phyloP scores from a whole-genome alignment of 2,797 vertebrate species.

The Xerus rutilus region DNA sequence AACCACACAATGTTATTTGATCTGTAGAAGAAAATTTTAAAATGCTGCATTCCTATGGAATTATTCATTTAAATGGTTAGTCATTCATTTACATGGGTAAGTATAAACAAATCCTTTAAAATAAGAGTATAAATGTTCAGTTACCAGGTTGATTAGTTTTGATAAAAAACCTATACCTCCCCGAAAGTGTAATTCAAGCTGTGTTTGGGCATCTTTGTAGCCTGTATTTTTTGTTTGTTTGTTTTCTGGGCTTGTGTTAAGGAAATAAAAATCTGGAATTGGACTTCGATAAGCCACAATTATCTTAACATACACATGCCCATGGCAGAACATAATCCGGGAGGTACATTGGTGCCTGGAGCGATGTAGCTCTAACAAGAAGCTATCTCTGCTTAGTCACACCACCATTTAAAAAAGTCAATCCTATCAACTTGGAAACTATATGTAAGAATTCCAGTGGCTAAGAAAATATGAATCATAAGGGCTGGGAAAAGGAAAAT shows the following conservation, averaged over 20 bases:
- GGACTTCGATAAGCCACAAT: constrained; percentile 47
- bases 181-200: constrained; percentile 46
- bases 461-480: constrained; percentile 74
- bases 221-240: constrained; percentile 41
- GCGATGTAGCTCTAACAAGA: constrained; percentile 23
- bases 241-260: constrained; percentile 40
- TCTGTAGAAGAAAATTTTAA: constrained; percentile 24
- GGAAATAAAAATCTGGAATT: constrained; percentile 64
- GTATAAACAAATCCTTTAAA: constrained; percentile 17
- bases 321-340: background rate
- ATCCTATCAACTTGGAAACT: constrained; percentile 67
- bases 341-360: constrained; percentile 35
- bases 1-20: background rate
- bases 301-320: constrained; percentile 24
- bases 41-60: background rate
- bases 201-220: background rate
- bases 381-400: constrained; percentile 72
- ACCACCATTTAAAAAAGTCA: constrained; percentile 2
- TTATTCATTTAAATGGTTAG: constrained; percentile 22
- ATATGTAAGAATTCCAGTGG: constrained; percentile 65
- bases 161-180: background rate
- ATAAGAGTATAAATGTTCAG: constrained; percentile 30
- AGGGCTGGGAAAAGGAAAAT: constrained; percentile 69
- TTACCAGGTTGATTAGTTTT: constrained; percentile 48
- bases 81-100: constrained; percentile 12